Percentiles rank a stretch among this genome's conserved stretches.
Evolutionary conservation across 2,888 invertebrate genomes (phyloP).

Genomic region (Xestia sexstrigata): DNA sequence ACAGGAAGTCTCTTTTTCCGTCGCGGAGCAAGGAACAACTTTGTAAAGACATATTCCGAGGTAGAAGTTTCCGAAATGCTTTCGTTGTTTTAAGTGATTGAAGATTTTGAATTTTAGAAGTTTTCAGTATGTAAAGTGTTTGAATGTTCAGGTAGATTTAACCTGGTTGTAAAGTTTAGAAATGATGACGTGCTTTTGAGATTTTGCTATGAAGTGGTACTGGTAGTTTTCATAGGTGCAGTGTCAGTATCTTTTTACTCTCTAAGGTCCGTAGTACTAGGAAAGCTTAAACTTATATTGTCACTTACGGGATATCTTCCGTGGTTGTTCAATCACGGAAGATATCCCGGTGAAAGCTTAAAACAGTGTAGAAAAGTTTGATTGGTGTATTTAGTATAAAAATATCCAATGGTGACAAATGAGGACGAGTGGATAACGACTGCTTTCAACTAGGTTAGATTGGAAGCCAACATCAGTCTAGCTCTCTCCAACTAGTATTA

Average conservation of each 20-base stretch:
- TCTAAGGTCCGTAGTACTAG: not conserved
- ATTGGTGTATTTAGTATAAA: not conserved
- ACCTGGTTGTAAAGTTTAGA: slow-evolving; percentile 16
- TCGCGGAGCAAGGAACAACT: slow-evolving; percentile 30
- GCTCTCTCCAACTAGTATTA: not conserved
- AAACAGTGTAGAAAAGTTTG: too few species aligned
- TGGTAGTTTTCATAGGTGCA: not conserved
- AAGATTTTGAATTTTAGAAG: slow-evolving; percentile 35
- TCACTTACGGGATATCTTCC: too few species aligned
- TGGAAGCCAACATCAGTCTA: not conserved
- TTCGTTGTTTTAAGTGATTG: slow-evolving; percentile 41
- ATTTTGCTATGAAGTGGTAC: not conserved
- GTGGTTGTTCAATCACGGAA: too few species aligned
- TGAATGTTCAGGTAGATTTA: slow-evolving; percentile 7
- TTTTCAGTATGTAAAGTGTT: slow-evolving; percentile 25
- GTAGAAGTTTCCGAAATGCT: slow-evolving; percentile 30
- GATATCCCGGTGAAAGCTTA: too few species aligned
- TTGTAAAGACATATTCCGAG: slow-evolving; percentile 35
- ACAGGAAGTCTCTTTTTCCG: slow-evolving; percentile 41
- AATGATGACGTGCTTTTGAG: slow-evolving; percentile 12
- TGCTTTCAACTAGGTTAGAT: not conserved
- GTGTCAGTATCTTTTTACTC: not conserved
- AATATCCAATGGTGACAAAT: not conserved
- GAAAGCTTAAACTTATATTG: too few species aligned
- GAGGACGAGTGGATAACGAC: not conserved